These are phyloP conservation scores for Cristatella mucedo DNA, from an alignment of 2,888 invertebrate genomes.

Conservation along the genomic window DNA sequence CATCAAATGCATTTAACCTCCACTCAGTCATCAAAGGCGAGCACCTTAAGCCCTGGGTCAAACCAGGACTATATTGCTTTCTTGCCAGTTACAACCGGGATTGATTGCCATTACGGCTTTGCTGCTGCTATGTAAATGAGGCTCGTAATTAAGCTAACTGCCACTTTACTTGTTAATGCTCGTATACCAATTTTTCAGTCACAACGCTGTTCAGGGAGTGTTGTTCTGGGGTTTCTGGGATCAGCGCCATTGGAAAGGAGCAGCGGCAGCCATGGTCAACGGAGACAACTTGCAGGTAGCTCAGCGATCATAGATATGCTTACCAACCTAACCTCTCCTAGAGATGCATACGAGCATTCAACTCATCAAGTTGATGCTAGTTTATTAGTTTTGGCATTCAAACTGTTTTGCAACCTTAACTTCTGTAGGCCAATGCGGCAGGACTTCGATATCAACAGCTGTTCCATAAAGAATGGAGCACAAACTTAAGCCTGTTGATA, in stretches of 20 bases:
- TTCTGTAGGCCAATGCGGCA: neutral
- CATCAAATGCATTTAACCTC: no score
- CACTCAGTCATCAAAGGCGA: no score
- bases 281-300: constrained; percentile 15
- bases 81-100: no score
- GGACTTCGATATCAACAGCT: neutral
- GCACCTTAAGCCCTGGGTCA: no score
- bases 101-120: no score
- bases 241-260: neutral
- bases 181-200: constrained; percentile 3
- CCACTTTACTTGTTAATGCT: no score
- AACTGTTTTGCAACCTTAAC: no score
- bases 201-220: neutral
- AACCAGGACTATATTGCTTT: no score
- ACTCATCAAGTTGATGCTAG: neutral
- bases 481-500: neutral
- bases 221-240: constrained; percentile 4
- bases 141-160: no score
- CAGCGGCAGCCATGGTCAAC: constrained; percentile 14
- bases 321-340: no score
- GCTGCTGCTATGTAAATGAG: no score
- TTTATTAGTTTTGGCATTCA: no score
- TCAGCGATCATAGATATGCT: constrained; percentile 12
- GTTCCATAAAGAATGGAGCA: neutral
- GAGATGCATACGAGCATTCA: neutral